Base-by-base conservation (phyloP, 2,113 vertebrate species). In the Megaleporinus macrocephalus region DNA sequence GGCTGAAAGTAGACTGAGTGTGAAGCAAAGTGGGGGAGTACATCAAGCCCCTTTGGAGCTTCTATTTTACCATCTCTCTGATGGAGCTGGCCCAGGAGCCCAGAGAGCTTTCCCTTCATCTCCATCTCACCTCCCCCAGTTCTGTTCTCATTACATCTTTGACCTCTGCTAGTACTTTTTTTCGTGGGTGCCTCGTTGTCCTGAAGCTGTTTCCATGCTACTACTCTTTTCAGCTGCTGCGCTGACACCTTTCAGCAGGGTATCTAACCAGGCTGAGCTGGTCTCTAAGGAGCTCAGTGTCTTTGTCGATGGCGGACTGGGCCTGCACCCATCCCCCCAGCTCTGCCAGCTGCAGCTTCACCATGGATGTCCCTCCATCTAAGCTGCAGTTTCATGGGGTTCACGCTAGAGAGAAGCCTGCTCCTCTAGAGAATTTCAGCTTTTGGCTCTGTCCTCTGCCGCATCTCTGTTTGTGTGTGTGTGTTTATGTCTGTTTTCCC, bases 111-210 rank as follows among this genome's bases (percentile, higher is more conserved):
- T 65, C 57, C n/a, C 47, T 80, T 80, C 70, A 80, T 80, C 61
- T 80, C 70, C 79, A 47, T 73, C 70, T 65, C 68, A 79, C 77
- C 51, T 71, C 49, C 57, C 49, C 59, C 44, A 73, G 70, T 73
- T 80, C 70, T 73, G 63, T 73, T 73, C 79, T 80, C 79, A 80
- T 80, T 73, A 80, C 73, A 61, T 65, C 72, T 73, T 80, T 80
- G 79, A 80, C 79, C 69, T 73, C 41, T 73, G 70, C 70, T 51
- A 63, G 78, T 73, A 49, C 59, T 73, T 80, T 72, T 79, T 80
- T 80, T 73, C n/a, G 62, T 73, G 78, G 71, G 44, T 24, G 44
- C 27, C 10, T 51, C 57, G n/a, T 26, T 63, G 57, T 63, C 78
- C 78, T 80, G 57, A 33, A 73, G 78, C 78, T 26, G 55, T 80